Evolutionary conservation across 2,888 invertebrate species (phyloP), one percentile per base, ranked within the genome.

Genomic region (Thecophora atra): DNA sequence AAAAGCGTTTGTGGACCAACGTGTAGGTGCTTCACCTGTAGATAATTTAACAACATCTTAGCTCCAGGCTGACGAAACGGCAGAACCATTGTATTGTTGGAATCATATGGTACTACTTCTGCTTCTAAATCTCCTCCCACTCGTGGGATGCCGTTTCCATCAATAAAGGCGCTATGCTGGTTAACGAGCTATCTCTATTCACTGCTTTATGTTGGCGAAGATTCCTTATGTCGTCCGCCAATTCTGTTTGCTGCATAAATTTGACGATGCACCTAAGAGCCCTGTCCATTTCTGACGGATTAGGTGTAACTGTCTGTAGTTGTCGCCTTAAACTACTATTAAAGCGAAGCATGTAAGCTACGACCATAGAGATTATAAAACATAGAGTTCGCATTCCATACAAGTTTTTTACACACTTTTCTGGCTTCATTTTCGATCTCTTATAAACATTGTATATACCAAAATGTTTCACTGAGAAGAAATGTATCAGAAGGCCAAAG

Each of bases 1-100:
- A 60, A 17, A 11, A 60, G 58, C 24, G 58, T 58, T 17, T 58
- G 58, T 6, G 58, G 58, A 60, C 58, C 58, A 15, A 28, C 58
- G 28, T 60, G 58, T 11, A 60, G 28, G 28, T 60, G 26, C 28
- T 60, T n/a, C n/a, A 28, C 28, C 17, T 51, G 51, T 17, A 51
- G 51, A 51, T 51, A 1, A 51, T n/a, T 51, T n/a, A 51, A 5
- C 6, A 51, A 1, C 51, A 51, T 51, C 17, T 51, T 2, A 4
- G 51, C 17, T 13, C 5, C 51, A 13, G 51, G 51, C 15, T 51
- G 51, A 51, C 4, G 51, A 13, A 17, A 51, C 6, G 51, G 51
- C n/a, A 51, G n/a, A 5, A 51, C 17, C 51, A 51, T 51, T 51
- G 51, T 13, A 51, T 51, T 13, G 11, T 51, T 51, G 1, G 51